These are phyloP conservation scores for Melanerpes aurifrons DNA, from an alignment of 2,113 vertebrate genomes.

Conservation along the genomic window DNA sequence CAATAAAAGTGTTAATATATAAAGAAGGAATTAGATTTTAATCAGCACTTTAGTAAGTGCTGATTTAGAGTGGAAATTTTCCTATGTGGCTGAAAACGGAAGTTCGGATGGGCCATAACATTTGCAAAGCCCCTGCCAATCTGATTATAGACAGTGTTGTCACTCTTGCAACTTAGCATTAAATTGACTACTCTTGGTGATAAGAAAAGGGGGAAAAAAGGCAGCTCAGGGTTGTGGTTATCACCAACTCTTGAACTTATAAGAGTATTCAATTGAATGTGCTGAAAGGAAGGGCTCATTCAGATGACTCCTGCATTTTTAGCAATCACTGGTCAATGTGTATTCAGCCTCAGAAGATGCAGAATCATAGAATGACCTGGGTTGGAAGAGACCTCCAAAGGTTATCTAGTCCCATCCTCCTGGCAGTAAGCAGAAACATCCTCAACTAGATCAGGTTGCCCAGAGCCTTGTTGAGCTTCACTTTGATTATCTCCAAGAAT, in stretches of 20 bases:
- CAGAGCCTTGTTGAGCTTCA: too few species aligned
- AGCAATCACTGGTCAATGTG: background rate
- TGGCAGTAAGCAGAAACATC: background rate
- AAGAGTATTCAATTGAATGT: background rate
- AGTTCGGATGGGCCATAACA: background rate
- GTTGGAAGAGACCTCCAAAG: too few species aligned
- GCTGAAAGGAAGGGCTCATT: background rate
- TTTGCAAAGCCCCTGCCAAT: background rate
- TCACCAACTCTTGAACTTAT: background rate
- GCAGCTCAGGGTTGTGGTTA: background rate
- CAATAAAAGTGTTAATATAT: background rate
- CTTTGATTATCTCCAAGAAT: too few species aligned
- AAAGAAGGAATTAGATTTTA: background rate
- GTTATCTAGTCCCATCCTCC: too few species aligned
- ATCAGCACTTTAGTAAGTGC: background rate
- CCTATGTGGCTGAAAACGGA: background rate
- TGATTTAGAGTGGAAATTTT: background rate
- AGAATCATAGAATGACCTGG: background rate
- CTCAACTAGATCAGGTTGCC: background rate
- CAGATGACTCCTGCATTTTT: background rate
- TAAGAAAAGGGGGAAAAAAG: background rate
- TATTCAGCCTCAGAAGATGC: background rate
- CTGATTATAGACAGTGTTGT: accelerated
- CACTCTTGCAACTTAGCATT: background rate
- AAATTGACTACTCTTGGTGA: background rate